Evolutionary conservation across 92 coral and sea anemone species (phyloP), one percentile per base, ranked within the genome.

Genomic region (Palythoa heliodiscus): DNA sequence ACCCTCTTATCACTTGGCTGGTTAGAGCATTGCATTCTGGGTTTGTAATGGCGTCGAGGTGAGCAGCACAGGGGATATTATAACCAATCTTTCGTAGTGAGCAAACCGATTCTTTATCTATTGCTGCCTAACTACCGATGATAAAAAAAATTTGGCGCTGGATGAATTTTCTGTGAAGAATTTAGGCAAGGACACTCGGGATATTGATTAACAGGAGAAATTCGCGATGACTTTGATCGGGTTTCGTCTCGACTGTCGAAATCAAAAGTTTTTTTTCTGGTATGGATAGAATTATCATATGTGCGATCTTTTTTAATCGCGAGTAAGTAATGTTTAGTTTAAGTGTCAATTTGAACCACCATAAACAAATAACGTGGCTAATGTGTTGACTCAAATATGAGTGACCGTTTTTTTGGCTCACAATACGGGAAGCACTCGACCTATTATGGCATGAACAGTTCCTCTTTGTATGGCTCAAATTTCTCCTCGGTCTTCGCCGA

Each of bases 401-500:
- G 91, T 73, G 90, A 87, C 75, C 90, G 86, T 61, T 70, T 89
- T 75, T 80, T n/a, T 48, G 73, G 84, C 48, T 91, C 89, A 47
- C 89, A 73, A 38, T 78, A 88, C 53, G 90, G 87, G 77, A 80
- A 92, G 61, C 88, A 87, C 25, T 88, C 91, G 7, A 90, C 91
- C 70, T 94, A 97, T 78, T 90, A 92, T 77, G 95, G 93, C 11
- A 89, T 92, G 52, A 93, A 92, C 84, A 89, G 93, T 86, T 97
- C 99, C 17, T 89, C 92, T 52, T 89, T 94, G 61, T 97, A 95
- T 57, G 99, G 99, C 3, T 87, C 98, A 61, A 97, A 97, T 87
- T 95, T 97, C 88, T 93, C 98, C 63, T 87, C 98, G 29, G 95
- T 97, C 61, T 93, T 95, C 60, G 99, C 99, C 54, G 99, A 94